Conservation (phyloP, 2,797 vertebrate species). For the Pipistrellus kuhlii region DNA sequence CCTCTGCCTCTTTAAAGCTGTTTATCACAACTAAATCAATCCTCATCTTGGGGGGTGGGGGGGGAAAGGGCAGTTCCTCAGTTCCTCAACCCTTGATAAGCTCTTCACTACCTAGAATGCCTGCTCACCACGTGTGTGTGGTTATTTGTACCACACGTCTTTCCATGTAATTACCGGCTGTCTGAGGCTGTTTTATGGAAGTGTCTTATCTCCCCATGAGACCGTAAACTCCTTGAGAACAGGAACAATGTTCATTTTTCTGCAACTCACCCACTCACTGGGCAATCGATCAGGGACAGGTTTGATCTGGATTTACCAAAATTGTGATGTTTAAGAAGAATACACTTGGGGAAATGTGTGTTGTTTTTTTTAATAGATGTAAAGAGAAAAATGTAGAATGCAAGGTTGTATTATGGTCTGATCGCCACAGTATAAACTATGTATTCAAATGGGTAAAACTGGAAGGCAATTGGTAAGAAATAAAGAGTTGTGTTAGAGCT, state of each 20-base stretch:
- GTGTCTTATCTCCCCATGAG: not conserved
- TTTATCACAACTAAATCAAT: not conserved
- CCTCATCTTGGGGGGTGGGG: not conserved
- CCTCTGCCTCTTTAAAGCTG: not conserved
- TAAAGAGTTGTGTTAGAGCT: not conserved
- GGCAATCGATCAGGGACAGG: not conserved
- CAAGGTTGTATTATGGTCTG: not conserved
- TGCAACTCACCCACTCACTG: not conserved
- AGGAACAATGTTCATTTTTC: not conserved
- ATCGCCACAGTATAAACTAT: not conserved
- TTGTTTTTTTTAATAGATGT: not conserved
- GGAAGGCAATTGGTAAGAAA: not conserved
- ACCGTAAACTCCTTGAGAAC: not conserved
- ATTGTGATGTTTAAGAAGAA: not conserved
- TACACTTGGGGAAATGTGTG: not conserved
- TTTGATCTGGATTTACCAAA: not conserved
- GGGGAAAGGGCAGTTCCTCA: not conserved
- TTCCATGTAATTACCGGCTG: not conserved
- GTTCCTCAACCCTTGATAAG: not conserved
- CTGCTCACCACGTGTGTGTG: no score
- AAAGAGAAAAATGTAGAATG: constrained; percentile 4
- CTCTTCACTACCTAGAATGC: not conserved
- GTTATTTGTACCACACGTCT: not conserved
- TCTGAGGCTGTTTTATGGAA: not conserved
- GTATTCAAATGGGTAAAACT: not conserved